These are phyloP conservation scores for Hymenopus coronatus DNA, from an alignment of 2,888 invertebrate species.

Conservation along the genomic window DNA sequence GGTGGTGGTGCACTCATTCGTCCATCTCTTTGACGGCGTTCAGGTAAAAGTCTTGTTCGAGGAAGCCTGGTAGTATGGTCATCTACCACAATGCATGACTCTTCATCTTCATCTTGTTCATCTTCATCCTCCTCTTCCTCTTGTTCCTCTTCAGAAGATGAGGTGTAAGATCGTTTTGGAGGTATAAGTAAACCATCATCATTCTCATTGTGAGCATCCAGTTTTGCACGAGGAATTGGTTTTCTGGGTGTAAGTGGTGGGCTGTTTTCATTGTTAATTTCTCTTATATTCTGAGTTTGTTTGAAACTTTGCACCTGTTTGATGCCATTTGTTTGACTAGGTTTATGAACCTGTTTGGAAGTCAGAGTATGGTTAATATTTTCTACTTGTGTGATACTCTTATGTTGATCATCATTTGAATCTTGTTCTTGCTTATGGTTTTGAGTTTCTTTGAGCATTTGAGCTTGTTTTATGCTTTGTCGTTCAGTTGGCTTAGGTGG, in stretches of 20 bases:
- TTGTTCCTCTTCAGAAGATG: constrained; percentile 5
- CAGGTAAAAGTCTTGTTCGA: constrained; percentile 58
- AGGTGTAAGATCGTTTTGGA: background rate
- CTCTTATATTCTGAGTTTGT: background rate
- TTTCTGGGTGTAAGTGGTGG: background rate
- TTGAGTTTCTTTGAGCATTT: background rate
- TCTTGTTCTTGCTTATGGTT: background rate
- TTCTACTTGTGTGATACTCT: background rate
- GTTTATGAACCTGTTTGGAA: background rate
- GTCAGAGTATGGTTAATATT: background rate
- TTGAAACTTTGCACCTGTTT: background rate
- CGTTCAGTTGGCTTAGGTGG: constrained; percentile 7
- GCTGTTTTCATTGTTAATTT: background rate
- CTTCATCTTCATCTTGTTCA: constrained; percentile 47
- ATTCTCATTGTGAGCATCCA: constrained; percentile 6
- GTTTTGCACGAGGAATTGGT: background rate
- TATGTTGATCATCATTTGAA: background rate
- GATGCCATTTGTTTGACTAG: background rate
- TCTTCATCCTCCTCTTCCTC: constrained; percentile 9
- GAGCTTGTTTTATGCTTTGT: constrained; percentile 1
- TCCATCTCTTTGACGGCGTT: background rate
- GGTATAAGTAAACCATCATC: constrained; percentile 28
- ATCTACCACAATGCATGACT: constrained; percentile 75
- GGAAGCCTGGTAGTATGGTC: constrained; percentile 66
- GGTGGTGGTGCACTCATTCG: constrained; percentile 37